A percentile compares a stretch with the other conserved stretches of the same genome.
These are phyloP conservation scores for Bujurquina vittata DNA, from an alignment of 2,113 vertebrate species.

Conservation along the genomic window DNA sequence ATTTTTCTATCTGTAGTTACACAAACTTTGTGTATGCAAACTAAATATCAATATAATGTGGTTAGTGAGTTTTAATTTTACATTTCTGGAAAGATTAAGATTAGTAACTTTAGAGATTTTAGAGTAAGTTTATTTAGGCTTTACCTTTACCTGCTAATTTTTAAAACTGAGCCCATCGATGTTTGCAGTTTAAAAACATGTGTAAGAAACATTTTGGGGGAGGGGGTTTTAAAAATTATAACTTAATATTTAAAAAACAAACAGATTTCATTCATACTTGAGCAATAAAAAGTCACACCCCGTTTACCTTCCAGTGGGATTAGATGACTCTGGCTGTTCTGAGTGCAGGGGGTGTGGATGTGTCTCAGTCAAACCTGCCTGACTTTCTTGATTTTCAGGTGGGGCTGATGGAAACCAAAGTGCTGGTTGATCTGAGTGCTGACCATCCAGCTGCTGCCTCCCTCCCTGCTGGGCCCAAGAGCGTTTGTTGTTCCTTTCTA, in stretches of 20 bases:
- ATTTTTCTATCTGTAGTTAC: background rate
- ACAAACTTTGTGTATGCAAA: background rate
- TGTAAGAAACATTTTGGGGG: background rate
- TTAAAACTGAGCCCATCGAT: background rate
- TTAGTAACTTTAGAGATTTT: background rate
- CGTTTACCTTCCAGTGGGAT: conserved; percentile 32
- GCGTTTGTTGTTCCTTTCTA: background rate
- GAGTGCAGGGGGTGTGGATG: background rate
- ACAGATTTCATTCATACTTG: background rate
- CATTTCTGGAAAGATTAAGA: background rate
- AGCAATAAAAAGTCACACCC: conserved; percentile 5
- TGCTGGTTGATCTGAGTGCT: background rate
- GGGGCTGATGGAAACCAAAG: background rate
- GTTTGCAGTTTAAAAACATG: background rate
- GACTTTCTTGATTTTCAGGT: conserved; percentile 18
- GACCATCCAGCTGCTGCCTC: background rate
- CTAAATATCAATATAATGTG: background rate
- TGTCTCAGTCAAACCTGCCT: conserved; percentile 22
- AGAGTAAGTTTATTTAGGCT: background rate
- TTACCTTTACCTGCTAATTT: background rate
- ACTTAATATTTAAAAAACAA: background rate
- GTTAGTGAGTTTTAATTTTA: background rate
- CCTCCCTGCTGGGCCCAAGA: background rate
- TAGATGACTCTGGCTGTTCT: background rate
- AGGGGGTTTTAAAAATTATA: background rate